These are phyloP conservation scores for Tamias sibiricus DNA, from an alignment of 2,113 vertebrate genomes.

Conservation along the genomic window DNA sequence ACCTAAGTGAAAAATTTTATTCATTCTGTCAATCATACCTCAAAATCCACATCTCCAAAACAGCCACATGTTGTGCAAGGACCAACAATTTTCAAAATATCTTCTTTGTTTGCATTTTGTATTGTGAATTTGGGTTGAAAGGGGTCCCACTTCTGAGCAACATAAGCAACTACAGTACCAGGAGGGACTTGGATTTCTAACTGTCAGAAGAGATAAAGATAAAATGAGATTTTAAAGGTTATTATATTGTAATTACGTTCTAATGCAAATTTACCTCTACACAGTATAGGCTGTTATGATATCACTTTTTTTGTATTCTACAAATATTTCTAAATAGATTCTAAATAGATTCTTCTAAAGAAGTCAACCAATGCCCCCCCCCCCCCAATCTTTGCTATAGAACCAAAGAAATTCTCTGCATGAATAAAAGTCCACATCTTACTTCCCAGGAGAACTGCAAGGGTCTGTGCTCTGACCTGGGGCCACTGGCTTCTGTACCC, in stretches of 20 bases:
- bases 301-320: constrained; percentile 5
- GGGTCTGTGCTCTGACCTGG: neutral
- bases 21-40: constrained; percentile 84
- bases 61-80: constrained; percentile 88
- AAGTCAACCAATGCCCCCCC: neutral
- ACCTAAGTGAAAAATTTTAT: neutral
- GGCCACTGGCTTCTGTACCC: neutral
- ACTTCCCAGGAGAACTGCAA: neutral
- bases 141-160: constrained; percentile 90
- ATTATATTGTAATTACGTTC: neutral
- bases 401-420: neutral
- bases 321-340: neutral
- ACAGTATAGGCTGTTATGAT: neutral
- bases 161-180: constrained; percentile 86
- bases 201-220: constrained; percentile 80
- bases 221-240: constrained; percentile 21
- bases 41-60: constrained; percentile 89
- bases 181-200: constrained; percentile 90
- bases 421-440: neutral
- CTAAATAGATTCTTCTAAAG: neutral
- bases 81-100: constrained; percentile 89
- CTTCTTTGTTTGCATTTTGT: constrained; percentile 88
- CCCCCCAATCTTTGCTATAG: neutral
- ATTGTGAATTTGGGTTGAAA: constrained; percentile 89
- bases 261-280: neutral